Conservation (phyloP, 1,140 invertebrate species). For the Laupala kohalensis region DNA sequence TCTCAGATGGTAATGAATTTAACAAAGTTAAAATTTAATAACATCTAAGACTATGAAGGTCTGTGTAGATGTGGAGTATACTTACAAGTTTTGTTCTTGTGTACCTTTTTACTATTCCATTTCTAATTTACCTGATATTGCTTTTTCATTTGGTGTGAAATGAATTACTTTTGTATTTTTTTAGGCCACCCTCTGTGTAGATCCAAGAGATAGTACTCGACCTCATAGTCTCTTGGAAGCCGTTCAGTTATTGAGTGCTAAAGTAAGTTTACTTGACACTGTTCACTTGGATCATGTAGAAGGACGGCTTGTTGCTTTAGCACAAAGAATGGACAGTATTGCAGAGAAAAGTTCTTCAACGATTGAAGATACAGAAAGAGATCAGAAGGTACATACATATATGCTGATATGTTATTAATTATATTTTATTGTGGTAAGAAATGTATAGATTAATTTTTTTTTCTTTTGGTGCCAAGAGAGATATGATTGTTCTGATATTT, state of each 20-base stretch:
- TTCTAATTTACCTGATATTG: background rate
- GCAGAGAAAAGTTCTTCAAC: conserved; percentile 48
- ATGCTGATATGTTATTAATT: background rate
- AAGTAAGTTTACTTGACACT: conserved; percentile 64
- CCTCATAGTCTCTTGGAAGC: conserved; percentile 42
- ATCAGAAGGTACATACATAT: conserved; percentile 48
- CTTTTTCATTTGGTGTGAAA: background rate
- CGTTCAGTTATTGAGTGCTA: conserved; percentile 58
- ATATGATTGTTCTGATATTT: too few relatives aligned
- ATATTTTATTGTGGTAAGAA: background rate
- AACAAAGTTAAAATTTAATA: too few relatives aligned
- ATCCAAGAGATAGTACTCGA: background rate
- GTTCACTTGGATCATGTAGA: conserved; percentile 71
- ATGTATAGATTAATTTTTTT: background rate
- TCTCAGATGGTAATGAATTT: too few relatives aligned
- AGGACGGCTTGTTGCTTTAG: conserved; percentile 52
- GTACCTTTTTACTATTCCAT: background rate
- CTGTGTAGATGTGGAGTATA: background rate
- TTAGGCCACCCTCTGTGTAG: conserved; percentile 21
- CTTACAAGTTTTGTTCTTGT: background rate
- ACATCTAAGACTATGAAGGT: too few relatives aligned
- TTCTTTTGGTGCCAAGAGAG: too few relatives aligned
- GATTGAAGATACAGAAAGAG: conserved; percentile 55
- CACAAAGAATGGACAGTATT: conserved; percentile 62
- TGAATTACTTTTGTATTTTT: conserved; percentile 22